Conservation (phyloP, 2,113 vertebrate genomes). For the Brienomyrus longianalis region DNA sequence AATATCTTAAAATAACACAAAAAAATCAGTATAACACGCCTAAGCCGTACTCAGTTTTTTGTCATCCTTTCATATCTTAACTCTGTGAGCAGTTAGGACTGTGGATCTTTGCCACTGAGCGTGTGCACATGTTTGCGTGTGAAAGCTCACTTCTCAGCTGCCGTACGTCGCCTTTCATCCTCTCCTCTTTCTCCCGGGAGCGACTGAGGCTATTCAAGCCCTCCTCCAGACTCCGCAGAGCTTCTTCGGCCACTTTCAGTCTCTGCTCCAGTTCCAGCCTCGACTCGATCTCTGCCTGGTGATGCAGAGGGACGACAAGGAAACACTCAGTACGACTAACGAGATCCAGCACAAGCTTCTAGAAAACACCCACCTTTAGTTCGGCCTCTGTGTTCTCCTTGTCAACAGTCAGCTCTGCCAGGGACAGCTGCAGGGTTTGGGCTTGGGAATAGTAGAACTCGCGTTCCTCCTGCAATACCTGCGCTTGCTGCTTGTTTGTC, state of each 20-base stretch:
- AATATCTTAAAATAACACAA: background rate
- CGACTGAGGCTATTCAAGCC: slow-evolving; percentile 75
- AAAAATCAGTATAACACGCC: background rate
- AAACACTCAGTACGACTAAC: too few species aligned
- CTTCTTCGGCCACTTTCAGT: slow-evolving; percentile 80
- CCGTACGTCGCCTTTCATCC: slow-evolving; percentile 87
- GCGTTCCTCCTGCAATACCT: slow-evolving; percentile 78
- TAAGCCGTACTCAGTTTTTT: background rate
- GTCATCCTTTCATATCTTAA: background rate
- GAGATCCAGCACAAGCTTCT: background rate
- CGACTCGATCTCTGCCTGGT: slow-evolving; percentile 81
- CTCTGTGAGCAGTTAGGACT: background rate
- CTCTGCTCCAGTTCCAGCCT: slow-evolving; percentile 80
- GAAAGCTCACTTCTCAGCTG: slow-evolving; percentile 82
- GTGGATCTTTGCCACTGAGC: background rate
- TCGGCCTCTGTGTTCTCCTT: slow-evolving; percentile 86
- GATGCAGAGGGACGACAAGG: background rate
- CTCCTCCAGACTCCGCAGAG: slow-evolving; percentile 80
- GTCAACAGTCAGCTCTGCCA: slow-evolving; percentile 80
- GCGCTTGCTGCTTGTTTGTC: slow-evolving; percentile 74
- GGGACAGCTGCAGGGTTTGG: slow-evolving; percentile 76
- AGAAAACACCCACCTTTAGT: slow-evolving; percentile 70
- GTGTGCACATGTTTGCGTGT: background rate
- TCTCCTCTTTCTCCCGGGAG: slow-evolving; percentile 79
- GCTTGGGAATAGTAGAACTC: slow-evolving; percentile 88